A percentile compares a stretch with the other conserved stretches of the same genome.
These are phyloP conservation scores for Montipora sp. DNA, from an alignment of 64 coral and sea anemone genomes.

Conservation along the genomic window DNA sequence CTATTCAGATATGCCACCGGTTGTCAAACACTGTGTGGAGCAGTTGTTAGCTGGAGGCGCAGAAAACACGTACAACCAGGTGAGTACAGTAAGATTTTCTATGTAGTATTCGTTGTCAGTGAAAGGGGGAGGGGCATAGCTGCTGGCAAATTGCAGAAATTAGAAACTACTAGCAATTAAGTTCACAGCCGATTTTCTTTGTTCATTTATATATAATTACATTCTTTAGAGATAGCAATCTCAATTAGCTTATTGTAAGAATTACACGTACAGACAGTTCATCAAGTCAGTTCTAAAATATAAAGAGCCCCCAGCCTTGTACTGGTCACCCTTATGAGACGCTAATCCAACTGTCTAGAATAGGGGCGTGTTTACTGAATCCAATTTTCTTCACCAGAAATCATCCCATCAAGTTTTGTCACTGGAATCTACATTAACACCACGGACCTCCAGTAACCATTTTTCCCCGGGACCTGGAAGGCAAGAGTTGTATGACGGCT, in stretches of 20 bases:
- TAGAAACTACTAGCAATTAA: background rate
- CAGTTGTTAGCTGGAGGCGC: constrained; percentile 1
- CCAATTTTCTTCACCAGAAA: background rate
- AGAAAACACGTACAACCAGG: background rate
- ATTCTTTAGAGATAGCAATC: too few species aligned
- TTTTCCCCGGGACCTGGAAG: background rate
- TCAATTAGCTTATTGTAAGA: too few species aligned
- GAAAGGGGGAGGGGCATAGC: background rate
- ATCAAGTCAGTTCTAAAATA: too few species aligned
- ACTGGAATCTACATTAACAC: too few species aligned
- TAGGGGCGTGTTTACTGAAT: background rate
- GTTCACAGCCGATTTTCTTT: background rate
- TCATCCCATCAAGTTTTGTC: background rate
- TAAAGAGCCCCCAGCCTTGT: too few species aligned
- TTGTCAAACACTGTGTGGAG: background rate
- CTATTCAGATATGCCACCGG: background rate
- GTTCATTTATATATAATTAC: too few species aligned
- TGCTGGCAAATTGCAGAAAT: background rate
- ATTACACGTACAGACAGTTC: too few species aligned
- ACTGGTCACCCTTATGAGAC: too few species aligned
- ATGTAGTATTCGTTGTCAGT: constrained; percentile 8
- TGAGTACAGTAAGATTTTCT: background rate
- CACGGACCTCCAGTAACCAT: background rate
- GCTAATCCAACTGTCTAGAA: too few species aligned
- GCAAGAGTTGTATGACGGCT: background rate